phyloP scores from a whole-genome alignment of 2,113 vertebrate species.

The Xerus inauris region DNA sequence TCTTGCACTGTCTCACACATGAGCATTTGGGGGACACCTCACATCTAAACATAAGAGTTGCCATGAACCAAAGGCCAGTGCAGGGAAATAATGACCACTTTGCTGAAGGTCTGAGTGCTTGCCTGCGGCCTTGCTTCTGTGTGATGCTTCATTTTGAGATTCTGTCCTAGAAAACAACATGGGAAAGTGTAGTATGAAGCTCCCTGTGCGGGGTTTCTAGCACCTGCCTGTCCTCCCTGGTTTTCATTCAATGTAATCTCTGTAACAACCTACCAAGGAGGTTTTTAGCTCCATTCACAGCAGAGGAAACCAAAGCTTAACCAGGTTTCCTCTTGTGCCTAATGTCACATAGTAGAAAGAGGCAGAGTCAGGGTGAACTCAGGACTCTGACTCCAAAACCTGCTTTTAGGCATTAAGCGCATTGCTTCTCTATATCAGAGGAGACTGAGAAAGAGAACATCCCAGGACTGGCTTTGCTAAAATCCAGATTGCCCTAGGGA shows the following conservation, averaged over 20 bases:
- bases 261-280: neutral
- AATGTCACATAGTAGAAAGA: neutral
- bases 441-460: neutral
- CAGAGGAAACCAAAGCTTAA: neutral
- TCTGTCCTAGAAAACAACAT: neutral
- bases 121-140: no score
- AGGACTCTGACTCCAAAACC: neutral
- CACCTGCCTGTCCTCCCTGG: rapidly evolving
- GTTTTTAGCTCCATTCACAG: neutral
- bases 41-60: no score
- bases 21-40: no score
- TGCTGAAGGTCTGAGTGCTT: neutral
- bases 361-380: neutral
- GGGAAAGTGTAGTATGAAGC: neutral
- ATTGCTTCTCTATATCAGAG: neutral
- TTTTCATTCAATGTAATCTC: neutral
- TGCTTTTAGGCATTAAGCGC: neutral
- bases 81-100: neutral
- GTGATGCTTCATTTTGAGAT: neutral
- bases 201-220: neutral
- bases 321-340: neutral
- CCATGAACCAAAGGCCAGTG: neutral
- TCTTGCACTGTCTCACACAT: no score
- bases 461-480: neutral
- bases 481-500: neutral